A percentile compares a stretch with the other conserved stretches of the same genome.
Conservation (phyloP, 2,113 vertebrate genomes). For the Thalassoma bifasciatum region DNA sequence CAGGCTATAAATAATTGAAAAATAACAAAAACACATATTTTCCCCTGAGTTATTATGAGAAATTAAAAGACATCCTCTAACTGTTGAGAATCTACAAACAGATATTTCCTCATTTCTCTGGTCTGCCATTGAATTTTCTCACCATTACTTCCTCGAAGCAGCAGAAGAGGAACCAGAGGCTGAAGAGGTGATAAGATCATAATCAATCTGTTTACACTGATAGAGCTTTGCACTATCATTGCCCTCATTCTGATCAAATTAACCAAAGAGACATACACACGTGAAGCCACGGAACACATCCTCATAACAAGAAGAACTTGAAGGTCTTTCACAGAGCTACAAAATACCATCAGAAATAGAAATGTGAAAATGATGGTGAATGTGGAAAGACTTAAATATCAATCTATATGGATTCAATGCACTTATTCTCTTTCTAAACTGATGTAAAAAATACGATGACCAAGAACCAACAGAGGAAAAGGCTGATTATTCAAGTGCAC, state of each 20-base stretch:
- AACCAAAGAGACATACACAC: background rate
- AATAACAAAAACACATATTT: too few relatives aligned
- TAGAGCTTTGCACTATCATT: slow-evolving; percentile 39
- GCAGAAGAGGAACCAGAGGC: slow-evolving; percentile 10
- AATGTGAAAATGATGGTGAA: background rate
- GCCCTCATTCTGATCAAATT: background rate
- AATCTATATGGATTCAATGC: too few relatives aligned
- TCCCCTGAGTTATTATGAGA: too few relatives aligned
- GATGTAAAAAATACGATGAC: too few relatives aligned
- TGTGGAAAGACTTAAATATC: background rate
- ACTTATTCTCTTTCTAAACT: background rate
- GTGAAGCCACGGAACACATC: background rate
- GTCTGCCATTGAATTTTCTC: background rate
- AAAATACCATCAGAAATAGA: background rate
- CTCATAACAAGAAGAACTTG: background rate
- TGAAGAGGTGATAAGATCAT: slow-evolving; percentile 23
- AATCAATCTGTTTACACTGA: slow-evolving; percentile 51
- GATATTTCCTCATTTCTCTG: background rate
- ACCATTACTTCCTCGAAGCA: background rate
- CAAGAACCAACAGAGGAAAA: too few relatives aligned
- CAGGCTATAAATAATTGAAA: background rate
- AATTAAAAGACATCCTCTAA: background rate
- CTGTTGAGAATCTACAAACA: background rate
- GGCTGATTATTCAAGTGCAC: too few relatives aligned
- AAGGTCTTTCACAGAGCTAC: background rate